These are phyloP conservation scores for Camponotus vicinus DNA, from an alignment of 1,140 invertebrate genomes.

Conservation along the genomic window DNA sequence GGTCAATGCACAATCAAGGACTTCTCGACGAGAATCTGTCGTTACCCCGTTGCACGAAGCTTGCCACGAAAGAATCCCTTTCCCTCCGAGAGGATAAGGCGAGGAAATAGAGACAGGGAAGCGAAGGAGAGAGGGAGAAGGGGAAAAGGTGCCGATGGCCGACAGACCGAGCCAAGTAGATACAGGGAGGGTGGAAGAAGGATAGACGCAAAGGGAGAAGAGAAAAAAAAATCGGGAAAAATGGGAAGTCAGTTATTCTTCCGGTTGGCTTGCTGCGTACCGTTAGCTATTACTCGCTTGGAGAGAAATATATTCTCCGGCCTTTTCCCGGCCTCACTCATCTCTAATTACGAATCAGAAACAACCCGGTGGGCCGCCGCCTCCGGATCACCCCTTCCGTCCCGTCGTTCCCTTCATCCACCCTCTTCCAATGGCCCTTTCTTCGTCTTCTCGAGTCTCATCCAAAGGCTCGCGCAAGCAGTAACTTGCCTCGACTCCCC, in stretches of 20 bases:
- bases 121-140: not conserved
- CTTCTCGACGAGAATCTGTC: slow-evolving; percentile 61
- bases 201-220: not conserved
- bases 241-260: slow-evolving; percentile 76
- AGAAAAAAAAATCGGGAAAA: not conserved
- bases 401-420: slow-evolving; percentile 13
- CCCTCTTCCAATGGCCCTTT: slow-evolving; percentile 23
- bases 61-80: slow-evolving; percentile 48
- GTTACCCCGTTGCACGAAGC: slow-evolving; percentile 55
- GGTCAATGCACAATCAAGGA: slow-evolving; percentile 65
- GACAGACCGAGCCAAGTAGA: slow-evolving; percentile 22
- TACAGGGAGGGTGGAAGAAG: slow-evolving; percentile 22
- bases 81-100: not conserved
- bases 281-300: slow-evolving; percentile 76
- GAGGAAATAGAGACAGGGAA: slow-evolving; percentile 28
- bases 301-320: slow-evolving; percentile 78
- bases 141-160: slow-evolving; percentile 37
- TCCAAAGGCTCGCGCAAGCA: slow-evolving; percentile 50
- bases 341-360: slow-evolving; percentile 84
- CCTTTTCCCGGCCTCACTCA: slow-evolving; percentile 77
- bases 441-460: slow-evolving; percentile 55
- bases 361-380: slow-evolving; percentile 75
- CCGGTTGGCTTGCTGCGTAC: slow-evolving; percentile 72
- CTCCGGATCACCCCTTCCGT: slow-evolving; percentile 40
- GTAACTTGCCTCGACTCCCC: slow-evolving; percentile 54